Percentiles rank a stretch among this genome's conserved stretches.
These are phyloP conservation scores for Oreochromis aureus DNA, from an alignment of 2,113 vertebrate species.

Conservation along the genomic window DNA sequence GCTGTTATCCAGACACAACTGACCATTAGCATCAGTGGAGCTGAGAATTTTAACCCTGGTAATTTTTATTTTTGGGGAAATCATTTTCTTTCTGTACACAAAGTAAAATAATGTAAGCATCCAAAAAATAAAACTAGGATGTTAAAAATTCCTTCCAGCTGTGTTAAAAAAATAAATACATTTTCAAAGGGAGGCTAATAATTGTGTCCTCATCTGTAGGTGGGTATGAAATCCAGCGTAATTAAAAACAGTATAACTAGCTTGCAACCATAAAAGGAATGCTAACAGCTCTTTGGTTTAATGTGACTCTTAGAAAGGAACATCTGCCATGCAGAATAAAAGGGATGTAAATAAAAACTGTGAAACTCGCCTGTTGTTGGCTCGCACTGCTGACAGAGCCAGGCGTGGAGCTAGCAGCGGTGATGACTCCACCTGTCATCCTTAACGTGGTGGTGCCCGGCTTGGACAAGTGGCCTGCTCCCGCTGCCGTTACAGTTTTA, in stretches of 20 bases:
- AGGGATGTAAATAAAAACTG: neutral
- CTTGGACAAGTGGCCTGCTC: constrained; percentile 84
- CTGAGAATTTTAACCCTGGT: neutral
- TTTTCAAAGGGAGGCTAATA: neutral
- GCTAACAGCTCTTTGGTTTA: neutral
- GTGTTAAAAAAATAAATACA: neutral
- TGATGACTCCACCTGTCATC: constrained; percentile 92
- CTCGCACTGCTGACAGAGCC: constrained; percentile 64
- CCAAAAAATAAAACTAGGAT: neutral
- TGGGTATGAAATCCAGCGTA: neutral
- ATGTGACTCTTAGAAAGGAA: neutral
- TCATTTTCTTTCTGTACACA: neutral
- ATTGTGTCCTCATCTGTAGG: neutral
- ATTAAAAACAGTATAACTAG: neutral
- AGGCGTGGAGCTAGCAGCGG: constrained; percentile 77
- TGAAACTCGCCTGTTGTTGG: constrained; percentile 61
- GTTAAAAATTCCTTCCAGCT: neutral
- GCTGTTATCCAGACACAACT: neutral
- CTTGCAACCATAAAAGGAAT: neutral
- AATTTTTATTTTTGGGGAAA: neutral
- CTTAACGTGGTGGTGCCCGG: constrained; percentile 89
- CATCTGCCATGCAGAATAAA: neutral
- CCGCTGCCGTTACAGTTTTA: constrained; percentile 78
- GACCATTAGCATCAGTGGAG: neutral
- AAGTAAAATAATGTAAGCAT: neutral